Evolutionary conservation across 2,888 invertebrate species (phyloP), one percentile per base, ranked within the genome.

Genomic region (Drosophila fulvimacula): DNA sequence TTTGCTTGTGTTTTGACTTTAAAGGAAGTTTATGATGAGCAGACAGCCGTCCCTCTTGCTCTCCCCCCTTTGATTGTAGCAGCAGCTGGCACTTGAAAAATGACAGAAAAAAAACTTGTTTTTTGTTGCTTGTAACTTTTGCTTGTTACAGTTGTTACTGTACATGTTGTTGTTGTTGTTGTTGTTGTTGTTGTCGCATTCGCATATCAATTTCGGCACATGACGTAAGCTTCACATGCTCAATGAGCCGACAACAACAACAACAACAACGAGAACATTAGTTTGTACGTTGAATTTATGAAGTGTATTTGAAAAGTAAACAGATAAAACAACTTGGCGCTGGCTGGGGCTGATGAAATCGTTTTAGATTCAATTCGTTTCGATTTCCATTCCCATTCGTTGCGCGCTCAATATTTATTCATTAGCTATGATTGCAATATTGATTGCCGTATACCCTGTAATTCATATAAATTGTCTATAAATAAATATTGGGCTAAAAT

Each of bases 201-300:
- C 80, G 80, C 82, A 82, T 83, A 83, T 83, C 83, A 83, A 87
- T 87, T 83, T 83, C 84, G 84, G 87, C 84, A 87, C 80, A 83
- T 83, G 83, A 87, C 83, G 83, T 82, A 83, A 83, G 76, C 84
- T 87, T 87, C 87, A 87, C 87, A 84, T 83, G 82, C 60, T 84
- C 84, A 73, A 74, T 75, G 73, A 73, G 76, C 76, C 62, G 56
- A 51, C 72, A 61, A 62, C 55, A 80, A 63, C 17, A 69, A 51
- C 17, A 66, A 62, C 39, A 59, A 48, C 48, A 44, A 39, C 48
- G 44, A 44, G 42, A 64, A 59, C 48, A 53, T 46, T 72, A 64
- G 58, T 65, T 67, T 60, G 66, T 46, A 58, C 48, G 48, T 41
- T 52, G 49, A 60, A 75, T 65, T 69, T 69, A 69, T 77, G 44